A percentile compares a stretch with the other conserved stretches of the same genome.
These are phyloP conservation scores for Tringa solitaria DNA, from an alignment of 2,113 vertebrate species.

Conservation along the genomic window DNA sequence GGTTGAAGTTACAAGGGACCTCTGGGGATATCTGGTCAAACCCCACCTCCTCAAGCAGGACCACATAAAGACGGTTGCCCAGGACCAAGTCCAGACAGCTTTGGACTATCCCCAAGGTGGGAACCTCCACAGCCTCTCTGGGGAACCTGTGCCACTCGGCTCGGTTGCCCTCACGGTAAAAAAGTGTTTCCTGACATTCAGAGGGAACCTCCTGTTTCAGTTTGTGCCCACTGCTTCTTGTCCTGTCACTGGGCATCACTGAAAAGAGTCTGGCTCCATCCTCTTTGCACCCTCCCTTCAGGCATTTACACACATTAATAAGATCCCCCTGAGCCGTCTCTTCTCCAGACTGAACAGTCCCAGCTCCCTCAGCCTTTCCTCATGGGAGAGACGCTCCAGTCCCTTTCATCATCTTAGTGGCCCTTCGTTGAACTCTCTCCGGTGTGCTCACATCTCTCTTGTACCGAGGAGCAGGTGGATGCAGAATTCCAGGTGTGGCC, in stretches of 20 bases:
- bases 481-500: neutral
- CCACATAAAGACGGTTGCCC: rapidly evolving
- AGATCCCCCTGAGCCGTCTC: neutral
- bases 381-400: neutral
- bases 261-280: neutral
- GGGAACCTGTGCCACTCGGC: neutral
- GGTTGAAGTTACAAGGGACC: neutral
- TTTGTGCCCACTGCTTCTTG: neutral
- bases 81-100: neutral
- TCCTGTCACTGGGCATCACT: neutral
- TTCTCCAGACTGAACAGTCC: neutral
- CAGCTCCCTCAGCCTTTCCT: neutral
- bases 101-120: neutral
- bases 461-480: neutral
- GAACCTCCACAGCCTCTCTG: neutral
- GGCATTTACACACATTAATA: neutral
- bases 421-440: neutral
- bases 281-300: neutral
- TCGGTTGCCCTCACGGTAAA: neutral
- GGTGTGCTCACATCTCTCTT: neutral
- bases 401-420: neutral
- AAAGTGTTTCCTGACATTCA: neutral
- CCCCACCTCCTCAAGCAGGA: neutral
- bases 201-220: neutral
- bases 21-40: neutral